Percentiles rank a stretch among this genome's conserved stretches.
These are phyloP conservation scores for Ericerus pela DNA, from an alignment of 1,140 invertebrate species.

Conservation along the genomic window DNA sequence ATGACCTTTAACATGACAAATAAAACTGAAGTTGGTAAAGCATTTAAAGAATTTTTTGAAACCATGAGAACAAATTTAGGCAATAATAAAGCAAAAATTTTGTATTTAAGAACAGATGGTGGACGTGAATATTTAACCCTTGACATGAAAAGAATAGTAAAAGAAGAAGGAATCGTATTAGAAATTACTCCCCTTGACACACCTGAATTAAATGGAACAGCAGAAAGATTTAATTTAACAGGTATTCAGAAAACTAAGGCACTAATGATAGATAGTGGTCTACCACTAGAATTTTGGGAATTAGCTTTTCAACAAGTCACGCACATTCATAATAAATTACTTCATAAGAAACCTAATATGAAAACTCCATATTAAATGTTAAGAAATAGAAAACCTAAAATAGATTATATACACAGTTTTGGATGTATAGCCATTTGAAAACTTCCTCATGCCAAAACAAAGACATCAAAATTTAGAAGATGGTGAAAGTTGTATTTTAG, in stretches of 20 bases:
- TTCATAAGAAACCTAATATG: not conserved
- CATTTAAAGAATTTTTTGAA: not conserved
- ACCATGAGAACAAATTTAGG: not conserved
- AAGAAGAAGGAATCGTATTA: slow-evolving; percentile 26
- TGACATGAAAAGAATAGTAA: slow-evolving; percentile 26
- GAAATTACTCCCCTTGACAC: slow-evolving; percentile 26
- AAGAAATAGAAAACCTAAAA: not conserved
- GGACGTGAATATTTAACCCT: slow-evolving; percentile 31
- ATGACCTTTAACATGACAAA: not conserved
- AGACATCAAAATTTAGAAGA: not conserved
- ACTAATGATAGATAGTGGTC: slow-evolving; percentile 11
- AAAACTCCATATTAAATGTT: not conserved
- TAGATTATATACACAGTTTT: not conserved
- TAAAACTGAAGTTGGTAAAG: not conserved
- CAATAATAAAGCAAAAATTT: not conserved
- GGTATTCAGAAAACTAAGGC: slow-evolving; percentile 9
- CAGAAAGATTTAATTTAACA: slow-evolving; percentile 27
- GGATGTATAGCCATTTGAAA: not conserved
- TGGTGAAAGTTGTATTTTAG: too few species aligned
- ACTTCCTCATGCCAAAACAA: not conserved
- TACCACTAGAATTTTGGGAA: slow-evolving; percentile 14
- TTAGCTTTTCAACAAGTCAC: slow-evolving; percentile 10
- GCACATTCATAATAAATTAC: not conserved
- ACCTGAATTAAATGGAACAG: slow-evolving; percentile 29
- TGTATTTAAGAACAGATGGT: slow-evolving; percentile 26